phyloP scores from a whole-genome alignment of 2,113 vertebrate genomes.

The Cariama cristata region DNA sequence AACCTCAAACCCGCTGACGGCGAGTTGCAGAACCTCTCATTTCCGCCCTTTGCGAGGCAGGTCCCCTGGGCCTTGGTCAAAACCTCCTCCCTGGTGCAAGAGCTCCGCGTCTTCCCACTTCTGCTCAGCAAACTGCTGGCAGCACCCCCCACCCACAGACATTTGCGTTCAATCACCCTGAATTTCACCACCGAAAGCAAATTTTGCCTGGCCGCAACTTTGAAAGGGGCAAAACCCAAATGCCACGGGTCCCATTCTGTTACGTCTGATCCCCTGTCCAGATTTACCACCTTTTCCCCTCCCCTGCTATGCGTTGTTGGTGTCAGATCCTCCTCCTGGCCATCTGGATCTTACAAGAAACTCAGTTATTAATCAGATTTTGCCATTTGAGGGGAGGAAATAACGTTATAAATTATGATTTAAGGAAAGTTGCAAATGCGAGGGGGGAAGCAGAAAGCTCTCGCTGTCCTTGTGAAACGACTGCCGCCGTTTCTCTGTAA shows the following conservation, averaged over 20 bases:
- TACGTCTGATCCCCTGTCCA: not conserved
- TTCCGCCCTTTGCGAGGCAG: not conserved
- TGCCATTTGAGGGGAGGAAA: not conserved
- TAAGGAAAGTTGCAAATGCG: not conserved
- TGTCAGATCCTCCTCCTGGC: not conserved
- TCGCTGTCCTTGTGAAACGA: not conserved
- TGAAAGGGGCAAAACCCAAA: not conserved
- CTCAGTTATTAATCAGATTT: not conserved
- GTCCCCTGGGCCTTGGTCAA: not conserved
- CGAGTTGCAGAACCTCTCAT: not conserved
- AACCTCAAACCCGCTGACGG: not conserved
- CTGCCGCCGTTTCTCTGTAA: not conserved
- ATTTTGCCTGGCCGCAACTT: not conserved
- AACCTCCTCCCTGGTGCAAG: not conserved
- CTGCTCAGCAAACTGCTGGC: not conserved
- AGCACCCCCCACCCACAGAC: not conserved
- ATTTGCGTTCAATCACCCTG: not conserved
- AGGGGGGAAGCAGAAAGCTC: not conserved
- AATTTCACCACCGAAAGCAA: constrained; percentile 23
- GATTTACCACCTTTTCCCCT: not conserved
- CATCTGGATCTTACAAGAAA: not conserved
- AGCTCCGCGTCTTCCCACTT: not conserved
- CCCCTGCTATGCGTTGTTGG: not conserved
- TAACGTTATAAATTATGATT: not conserved
- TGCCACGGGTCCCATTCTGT: not conserved